phyloP scores from a whole-genome alignment of 2,797 vertebrate genomes.

The Tokudaia tokunoshimensis region DNA sequence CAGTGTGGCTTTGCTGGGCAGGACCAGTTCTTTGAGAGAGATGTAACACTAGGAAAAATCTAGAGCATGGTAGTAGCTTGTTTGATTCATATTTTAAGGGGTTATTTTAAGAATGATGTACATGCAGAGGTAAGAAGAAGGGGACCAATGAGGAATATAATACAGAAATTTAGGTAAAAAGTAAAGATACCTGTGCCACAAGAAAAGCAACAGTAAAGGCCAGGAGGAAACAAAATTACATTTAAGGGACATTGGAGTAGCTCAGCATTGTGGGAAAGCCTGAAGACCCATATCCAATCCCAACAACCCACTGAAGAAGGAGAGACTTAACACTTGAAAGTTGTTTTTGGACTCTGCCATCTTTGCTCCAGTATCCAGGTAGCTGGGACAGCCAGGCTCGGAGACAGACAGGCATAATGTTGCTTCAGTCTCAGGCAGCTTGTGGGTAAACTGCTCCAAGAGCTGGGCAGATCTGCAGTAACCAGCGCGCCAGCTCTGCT shows the following conservation, averaged over 20 bases:
- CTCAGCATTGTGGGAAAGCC: neutral
- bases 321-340: neutral
- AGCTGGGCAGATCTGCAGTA: too few relatives aligned
- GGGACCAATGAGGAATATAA: neutral
- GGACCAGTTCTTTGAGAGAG: neutral
- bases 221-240: neutral
- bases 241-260: neutral
- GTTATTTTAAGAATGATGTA: neutral
- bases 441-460: too few relatives aligned
- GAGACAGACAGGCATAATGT: too few relatives aligned
- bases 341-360: too few relatives aligned
- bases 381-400: too few relatives aligned
- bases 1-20: neutral
- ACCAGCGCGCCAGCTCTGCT: too few relatives aligned
- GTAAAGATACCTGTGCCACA: neutral
- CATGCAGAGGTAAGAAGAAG: neutral
- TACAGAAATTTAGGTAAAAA: neutral
- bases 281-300: neutral
- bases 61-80: neutral
- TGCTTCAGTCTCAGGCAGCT: too few relatives aligned
- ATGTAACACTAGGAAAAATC: neutral
- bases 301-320: neutral
- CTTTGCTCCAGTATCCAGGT: too few relatives aligned
- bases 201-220: conserved; percentile 22
- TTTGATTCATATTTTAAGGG: neutral